These are phyloP conservation scores for Agapornis roseicollis DNA, from an alignment of 2,113 vertebrate genomes.

Conservation along the genomic window DNA sequence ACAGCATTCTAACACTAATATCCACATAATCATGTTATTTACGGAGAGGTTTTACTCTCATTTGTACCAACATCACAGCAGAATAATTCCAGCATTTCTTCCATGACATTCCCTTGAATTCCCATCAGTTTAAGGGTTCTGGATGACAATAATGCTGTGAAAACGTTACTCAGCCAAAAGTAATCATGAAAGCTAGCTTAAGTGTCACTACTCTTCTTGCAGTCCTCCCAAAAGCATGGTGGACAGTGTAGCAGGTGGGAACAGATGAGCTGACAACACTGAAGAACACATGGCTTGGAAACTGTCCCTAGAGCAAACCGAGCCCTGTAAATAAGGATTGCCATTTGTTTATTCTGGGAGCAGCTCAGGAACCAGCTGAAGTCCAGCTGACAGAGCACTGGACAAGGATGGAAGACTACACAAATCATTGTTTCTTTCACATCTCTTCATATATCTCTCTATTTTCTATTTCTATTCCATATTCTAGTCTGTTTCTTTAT, in stretches of 20 bases:
- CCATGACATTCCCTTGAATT: not conserved
- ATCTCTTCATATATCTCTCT: not conserved
- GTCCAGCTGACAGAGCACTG: not conserved
- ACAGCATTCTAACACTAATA: not conserved
- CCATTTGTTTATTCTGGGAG: not conserved
- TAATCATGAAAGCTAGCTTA: not conserved
- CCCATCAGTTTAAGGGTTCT: not conserved
- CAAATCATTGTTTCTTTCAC: not conserved
- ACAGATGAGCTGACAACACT: not conserved
- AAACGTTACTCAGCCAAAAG: not conserved
- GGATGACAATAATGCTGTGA: not conserved
- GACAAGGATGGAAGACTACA: not conserved
- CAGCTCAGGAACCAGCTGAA: not conserved
- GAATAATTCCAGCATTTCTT: not conserved
- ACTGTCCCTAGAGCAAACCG: not conserved
- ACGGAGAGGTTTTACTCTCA: not conserved
- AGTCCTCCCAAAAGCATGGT: not conserved
- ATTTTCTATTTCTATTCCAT: not conserved
- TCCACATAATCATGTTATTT: not conserved
- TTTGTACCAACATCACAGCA: not conserved
- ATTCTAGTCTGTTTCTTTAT: not conserved
- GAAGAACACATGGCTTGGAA: not conserved
- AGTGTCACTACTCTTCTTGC: not conserved
- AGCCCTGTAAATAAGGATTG: not conserved
- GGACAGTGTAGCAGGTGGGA: not conserved